Evolutionary conservation across 2,113 vertebrate genomes (phyloP).

Genomic region (Corynorhinus townsendii): DNA sequence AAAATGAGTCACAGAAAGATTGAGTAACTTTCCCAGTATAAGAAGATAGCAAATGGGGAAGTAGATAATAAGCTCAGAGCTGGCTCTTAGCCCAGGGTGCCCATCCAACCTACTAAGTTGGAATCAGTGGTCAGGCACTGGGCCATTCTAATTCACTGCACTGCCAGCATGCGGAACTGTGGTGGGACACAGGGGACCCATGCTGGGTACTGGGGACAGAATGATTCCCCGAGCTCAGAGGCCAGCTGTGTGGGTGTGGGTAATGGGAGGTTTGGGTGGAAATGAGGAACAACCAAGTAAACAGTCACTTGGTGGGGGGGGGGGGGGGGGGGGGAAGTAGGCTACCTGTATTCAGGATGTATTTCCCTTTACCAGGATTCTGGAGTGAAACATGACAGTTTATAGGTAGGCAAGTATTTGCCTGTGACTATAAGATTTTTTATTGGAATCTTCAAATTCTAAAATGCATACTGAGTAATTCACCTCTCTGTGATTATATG

Average conservation of each 20-base stretch:
- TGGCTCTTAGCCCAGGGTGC: background rate
- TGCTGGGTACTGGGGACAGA: background rate
- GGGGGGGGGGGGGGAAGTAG: no score
- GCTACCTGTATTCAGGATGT: background rate
- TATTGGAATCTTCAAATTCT: background rate
- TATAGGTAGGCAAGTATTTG: background rate
- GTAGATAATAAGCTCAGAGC: background rate
- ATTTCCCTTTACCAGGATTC: background rate
- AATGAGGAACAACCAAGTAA: background rate
- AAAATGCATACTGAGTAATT: background rate
- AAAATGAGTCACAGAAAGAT: background rate
- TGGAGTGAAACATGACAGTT: background rate
- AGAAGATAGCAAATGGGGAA: background rate
- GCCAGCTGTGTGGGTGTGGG: rapidly evolving
- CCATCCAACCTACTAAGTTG: background rate
- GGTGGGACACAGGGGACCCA: background rate
- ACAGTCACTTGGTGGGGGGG: background rate
- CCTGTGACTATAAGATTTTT: background rate
- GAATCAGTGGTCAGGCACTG: background rate
- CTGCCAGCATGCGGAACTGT: rapidly evolving
- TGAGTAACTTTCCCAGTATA: background rate
- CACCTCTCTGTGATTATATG: background rate
- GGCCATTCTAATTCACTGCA: background rate
- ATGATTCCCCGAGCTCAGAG: background rate
- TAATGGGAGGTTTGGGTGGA: background rate